Conservation (phyloP, 2,888 invertebrate species). For the Chrysotoxum bicinctum region DNA sequence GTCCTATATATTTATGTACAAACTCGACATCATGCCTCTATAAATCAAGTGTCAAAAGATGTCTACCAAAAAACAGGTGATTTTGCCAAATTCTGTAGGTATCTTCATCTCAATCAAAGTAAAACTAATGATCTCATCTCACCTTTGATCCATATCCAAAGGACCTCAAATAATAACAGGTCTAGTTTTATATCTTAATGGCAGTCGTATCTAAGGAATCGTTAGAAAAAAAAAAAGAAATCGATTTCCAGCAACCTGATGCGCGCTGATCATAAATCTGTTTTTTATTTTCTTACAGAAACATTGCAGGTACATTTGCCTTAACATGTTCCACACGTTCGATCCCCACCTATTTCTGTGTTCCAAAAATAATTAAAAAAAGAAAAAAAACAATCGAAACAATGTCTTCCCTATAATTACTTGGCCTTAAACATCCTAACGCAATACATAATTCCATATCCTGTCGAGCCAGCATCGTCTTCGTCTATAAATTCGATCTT, state of each 20-base stretch:
- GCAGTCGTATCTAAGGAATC: neutral
- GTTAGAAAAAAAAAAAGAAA: neutral
- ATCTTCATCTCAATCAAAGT: slow-evolving; percentile 34
- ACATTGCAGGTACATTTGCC: slow-evolving; percentile 20
- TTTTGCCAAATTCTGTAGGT: slow-evolving; percentile 46
- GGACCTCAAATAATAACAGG: slow-evolving; percentile 36
- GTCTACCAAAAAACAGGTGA: slow-evolving; percentile 57
- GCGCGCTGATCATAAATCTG: slow-evolving; percentile 56
- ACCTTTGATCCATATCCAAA: slow-evolving; percentile 20
- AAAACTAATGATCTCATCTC: slow-evolving; percentile 63
- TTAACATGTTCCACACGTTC: slow-evolving; percentile 53
- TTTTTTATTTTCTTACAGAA: slow-evolving; percentile 1
- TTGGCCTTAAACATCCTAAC: slow-evolving; percentile 56
- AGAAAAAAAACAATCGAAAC: slow-evolving; percentile 19
- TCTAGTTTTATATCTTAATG: slow-evolving; percentile 19
- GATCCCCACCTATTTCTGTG: slow-evolving; percentile 59
- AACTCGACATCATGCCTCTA: slow-evolving; percentile 39
- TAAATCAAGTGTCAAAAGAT: slow-evolving; percentile 41
- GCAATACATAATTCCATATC: slow-evolving; percentile 64
- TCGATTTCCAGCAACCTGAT: slow-evolving; percentile 35
- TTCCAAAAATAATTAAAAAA: slow-evolving; percentile 3
- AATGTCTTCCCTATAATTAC: slow-evolving; percentile 71
- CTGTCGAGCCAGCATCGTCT: slow-evolving; percentile 13
- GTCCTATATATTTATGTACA: neutral
- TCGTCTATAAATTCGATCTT: slow-evolving; percentile 59